Percentiles rank a stretch among this genome's conserved stretches.
Evolutionary conservation across 1,140 invertebrate genomes (phyloP).

Genomic region (Leucophenga varia): DNA sequence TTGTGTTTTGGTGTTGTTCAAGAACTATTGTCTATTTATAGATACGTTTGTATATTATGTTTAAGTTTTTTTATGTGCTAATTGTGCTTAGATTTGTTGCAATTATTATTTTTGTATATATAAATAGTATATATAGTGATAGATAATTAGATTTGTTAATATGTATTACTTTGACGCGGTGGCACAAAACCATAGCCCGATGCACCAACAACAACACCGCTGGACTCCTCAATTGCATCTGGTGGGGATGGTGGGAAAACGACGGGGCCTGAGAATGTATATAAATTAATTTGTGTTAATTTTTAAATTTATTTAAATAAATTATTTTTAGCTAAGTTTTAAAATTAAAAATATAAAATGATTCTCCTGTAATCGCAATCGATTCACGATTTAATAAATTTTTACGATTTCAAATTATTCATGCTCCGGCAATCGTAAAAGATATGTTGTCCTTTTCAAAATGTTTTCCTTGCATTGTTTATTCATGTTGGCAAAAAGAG

Average conservation of each 20-base stretch:
- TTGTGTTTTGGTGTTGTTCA: no score
- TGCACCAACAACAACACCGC: constrained; percentile 55
- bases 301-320: no score
- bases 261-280: constrained; percentile 37
- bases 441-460: neutral
- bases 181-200: constrained; percentile 56
- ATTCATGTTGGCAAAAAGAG: no score
- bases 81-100: constrained; percentile 14
- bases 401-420: no score
- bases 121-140: neutral
- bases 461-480: no score
- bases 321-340: no score
- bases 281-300: no score
- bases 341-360: no score
- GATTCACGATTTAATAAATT: no score
- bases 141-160: constrained; percentile 8
- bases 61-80: constrained; percentile 13
- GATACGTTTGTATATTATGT: constrained; percentile 15
- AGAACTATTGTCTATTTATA: neutral
- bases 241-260: constrained; percentile 53
- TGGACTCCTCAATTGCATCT: constrained; percentile 49
- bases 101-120: no score
- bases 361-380: no score
- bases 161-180: constrained; percentile 52
- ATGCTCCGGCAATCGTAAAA: no score